Base-by-base conservation (phyloP, 1,140 invertebrate genomes). In the Aethina tumida region DNA sequence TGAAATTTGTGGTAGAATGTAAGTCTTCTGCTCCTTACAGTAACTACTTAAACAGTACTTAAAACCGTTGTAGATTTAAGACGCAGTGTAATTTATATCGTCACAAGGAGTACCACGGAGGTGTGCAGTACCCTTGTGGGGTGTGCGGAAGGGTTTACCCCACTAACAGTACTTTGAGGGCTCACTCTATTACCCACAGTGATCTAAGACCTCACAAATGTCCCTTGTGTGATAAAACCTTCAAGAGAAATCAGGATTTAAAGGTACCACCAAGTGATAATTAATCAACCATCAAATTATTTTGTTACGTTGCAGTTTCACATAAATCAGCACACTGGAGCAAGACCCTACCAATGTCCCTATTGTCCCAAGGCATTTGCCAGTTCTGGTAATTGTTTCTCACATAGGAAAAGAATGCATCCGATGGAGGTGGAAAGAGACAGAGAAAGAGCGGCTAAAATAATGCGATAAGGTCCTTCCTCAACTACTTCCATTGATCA, bases 321-420 rank as follows among this genome's bases (percentile, higher is more conserved):
- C 56, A 77, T 80, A 46, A 81, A 83, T 57, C 79, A 81, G 51
- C 84, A 90, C 56, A 87, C 81, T 12, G 84, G 84, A 25, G 81
- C 76, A 12, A 71, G 80, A 42, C 84, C 84, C 5, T 86, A 86
- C 62, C 74, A 79, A 55, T 89, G 86, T 67, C 74, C 77, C 13
- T 84, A 83, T 55, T 89, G 84, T 66, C 74, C 81, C 1, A 79
- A 81, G 53, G 71, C 79, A 9, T 90, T 91, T 58, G 77, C 79
- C 7, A 80, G 77, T 58, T 80, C 79, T n/a, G 79, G 79, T 8
- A 83, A 83, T 49, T 81, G 78, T 53, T 81, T 81, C 51, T 80
- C 79, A 1, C 79, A 83, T 54, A 67, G 77, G 38, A 81, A 74
- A 58, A 63, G 79, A 35, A 81, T 83, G 77, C 79, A 83, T 58